Base-by-base conservation (phyloP, 2,113 vertebrate species). In the Cynoglossus semilaevis region DNA sequence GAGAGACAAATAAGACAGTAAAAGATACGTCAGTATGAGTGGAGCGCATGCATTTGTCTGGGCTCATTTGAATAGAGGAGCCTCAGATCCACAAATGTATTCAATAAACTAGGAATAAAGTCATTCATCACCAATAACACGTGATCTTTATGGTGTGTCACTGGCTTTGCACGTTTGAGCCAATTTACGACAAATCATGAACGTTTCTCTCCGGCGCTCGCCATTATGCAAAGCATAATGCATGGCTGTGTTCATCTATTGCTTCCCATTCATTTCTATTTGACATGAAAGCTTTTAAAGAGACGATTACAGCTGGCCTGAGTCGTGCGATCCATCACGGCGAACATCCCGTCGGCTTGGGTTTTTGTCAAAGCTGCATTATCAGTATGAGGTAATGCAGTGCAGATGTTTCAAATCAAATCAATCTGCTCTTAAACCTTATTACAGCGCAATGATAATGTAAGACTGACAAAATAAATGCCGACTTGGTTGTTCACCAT, bases 351-450 rank as follows among this genome's bases (percentile, higher is more conserved):
- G 53, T 63, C 74, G 22, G 51, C 42, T 44, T 54, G 22, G 5
- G 47, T 68, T 58, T 53, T 46, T 17, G 41, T 58, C 63, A 51
- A 50, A 67, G 55, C 44, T 67, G 57, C 55, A 68, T 73, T 67
- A 64, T 76, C 79, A 47, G 57, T 3, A 45, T 68, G 76, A 75
- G 49, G 64, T 77, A 72, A 79, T 62, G 71, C 67, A 61, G 64
- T 14, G 72, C 82, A 77, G 73, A 79, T 51, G 68, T 51, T 75
- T 70, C 22, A 63, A 73, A 80, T 77, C 59, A 22, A 63, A 84
- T 82, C 59, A 59, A 56, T 60, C 37, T 16, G 56, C 44, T 70
- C 55, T 78, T 64, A 68, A 74, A 69, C 36, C 34, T 22, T 62
- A 64, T 72, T 77, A 70, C 17, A 40, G 19, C 53, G 7, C 44